Evolutionary conservation across 1,140 invertebrate species (phyloP).

Genomic region (Mactra quadrangularis): DNA sequence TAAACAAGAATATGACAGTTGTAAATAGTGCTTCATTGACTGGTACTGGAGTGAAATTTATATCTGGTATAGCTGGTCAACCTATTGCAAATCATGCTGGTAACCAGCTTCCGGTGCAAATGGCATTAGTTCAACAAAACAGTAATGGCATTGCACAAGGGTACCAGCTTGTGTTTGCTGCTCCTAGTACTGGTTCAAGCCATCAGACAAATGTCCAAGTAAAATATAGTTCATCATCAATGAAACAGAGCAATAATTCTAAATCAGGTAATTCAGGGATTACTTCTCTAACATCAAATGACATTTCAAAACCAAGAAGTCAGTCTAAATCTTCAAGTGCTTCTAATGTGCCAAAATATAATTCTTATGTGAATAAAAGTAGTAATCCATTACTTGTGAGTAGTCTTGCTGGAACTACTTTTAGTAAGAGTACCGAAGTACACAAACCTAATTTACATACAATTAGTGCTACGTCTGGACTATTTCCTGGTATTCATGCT

Average conservation of each 20-base stretch:
- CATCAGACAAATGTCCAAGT: neutral
- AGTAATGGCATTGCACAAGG: constrained; percentile 53
- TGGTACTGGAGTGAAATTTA: constrained; percentile 29
- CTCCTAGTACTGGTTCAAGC: constrained; percentile 2
- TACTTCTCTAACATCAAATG: neutral
- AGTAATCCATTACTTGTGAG: constrained; percentile 19
- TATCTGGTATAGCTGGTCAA: constrained; percentile 29
- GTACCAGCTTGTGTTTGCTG: constrained; percentile 36
- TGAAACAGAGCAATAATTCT: neutral
- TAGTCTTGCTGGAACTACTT: constrained; percentile 8
- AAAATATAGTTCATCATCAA: constrained; percentile 2
- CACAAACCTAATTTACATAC: constrained; percentile 12
- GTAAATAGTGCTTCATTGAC: constrained; percentile 8
- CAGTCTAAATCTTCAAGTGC: constrained; percentile 11
- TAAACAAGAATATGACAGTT: constrained; percentile 13
- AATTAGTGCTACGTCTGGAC: neutral
- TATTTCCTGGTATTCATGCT: constrained; percentile 7
- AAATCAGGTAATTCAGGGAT: constrained; percentile 11
- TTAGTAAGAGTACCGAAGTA: constrained; percentile 9
- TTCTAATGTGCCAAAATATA: constrained; percentile 32
- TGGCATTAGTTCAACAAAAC: constrained; percentile 40
- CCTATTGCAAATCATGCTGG: constrained; percentile 19
- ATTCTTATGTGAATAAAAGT: neutral
- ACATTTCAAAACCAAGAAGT: neutral
- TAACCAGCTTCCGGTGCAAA: constrained; percentile 41